Percentiles rank a stretch among this genome's conserved stretches.
phyloP scores from a whole-genome alignment of 1,140 invertebrate genomes.

The Drosophila equinoxialis region DNA sequence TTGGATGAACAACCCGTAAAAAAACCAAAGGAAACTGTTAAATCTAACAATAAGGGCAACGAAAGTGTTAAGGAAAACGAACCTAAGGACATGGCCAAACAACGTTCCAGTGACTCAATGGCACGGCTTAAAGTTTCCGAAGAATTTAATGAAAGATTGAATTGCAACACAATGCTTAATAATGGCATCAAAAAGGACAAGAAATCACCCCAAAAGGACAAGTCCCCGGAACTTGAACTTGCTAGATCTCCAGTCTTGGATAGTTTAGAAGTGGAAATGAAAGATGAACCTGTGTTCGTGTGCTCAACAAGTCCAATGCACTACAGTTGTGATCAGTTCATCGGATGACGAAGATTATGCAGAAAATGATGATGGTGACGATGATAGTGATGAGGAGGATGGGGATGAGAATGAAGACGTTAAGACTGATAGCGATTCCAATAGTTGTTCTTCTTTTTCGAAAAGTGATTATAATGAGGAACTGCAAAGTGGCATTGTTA shows the following conservation, averaged over 20 bases:
- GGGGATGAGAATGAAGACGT: slow-evolving; percentile 1
- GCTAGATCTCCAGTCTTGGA: background rate
- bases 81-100: slow-evolving; percentile 23
- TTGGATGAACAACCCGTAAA: background rate
- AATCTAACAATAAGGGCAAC: background rate
- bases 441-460: slow-evolving; percentile 32
- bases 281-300: background rate
- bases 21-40: background rate
- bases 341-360: slow-evolving; percentile 24
- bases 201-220: background rate
- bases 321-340: slow-evolving; percentile 53
- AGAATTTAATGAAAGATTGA: slow-evolving; percentile 23
- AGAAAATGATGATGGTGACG: slow-evolving; percentile 28
- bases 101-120: slow-evolving; percentile 30
- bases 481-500: slow-evolving; percentile 52
- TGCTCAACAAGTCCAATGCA: too few species aligned
- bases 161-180: background rate
- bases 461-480: slow-evolving; percentile 44
- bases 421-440: slow-evolving; percentile 37
- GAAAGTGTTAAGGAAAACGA: background rate
- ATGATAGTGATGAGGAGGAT: slow-evolving; percentile 18
- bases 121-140: slow-evolving; percentile 43
- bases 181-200: background rate
- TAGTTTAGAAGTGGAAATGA: slow-evolving; percentile 8
- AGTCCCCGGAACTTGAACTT: background rate